phyloP scores from a whole-genome alignment of 1,140 invertebrate genomes.

The Trinorchestia longiramus region DNA sequence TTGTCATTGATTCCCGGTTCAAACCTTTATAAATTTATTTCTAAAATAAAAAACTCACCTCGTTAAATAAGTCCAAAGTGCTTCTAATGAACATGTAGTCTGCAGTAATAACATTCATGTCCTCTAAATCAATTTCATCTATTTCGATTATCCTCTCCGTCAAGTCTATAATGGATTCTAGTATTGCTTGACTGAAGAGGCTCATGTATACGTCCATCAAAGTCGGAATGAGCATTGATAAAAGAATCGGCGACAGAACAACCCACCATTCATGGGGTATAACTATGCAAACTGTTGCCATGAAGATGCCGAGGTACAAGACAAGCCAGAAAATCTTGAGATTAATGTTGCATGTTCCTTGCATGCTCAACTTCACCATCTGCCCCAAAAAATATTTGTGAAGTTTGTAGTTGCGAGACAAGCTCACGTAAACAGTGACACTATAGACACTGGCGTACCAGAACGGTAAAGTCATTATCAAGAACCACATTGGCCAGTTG shows the following conservation, averaged over 20 bases:
- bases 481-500: slow-evolving; percentile 21
- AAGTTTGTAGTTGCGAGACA: background rate
- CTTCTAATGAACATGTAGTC: slow-evolving; percentile 19
- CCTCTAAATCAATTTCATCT: background rate
- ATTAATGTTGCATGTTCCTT: background rate
- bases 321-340: slow-evolving; percentile 4
- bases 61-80: slow-evolving; percentile 27
- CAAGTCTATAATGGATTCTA: background rate
- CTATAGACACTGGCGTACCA: slow-evolving; percentile 18
- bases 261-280: background rate
- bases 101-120: slow-evolving; percentile 17
- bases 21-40: too few relatives aligned
- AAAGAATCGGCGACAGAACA: background rate
- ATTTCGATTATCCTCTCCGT: background rate
- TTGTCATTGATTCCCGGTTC: too few relatives aligned
- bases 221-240: slow-evolving; percentile 15
- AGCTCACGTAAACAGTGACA: background rate
- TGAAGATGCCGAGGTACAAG: background rate
- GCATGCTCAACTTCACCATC: background rate
- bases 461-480: slow-evolving; percentile 33
- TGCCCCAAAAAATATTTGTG: background rate
- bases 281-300: background rate
- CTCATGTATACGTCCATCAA: slow-evolving; percentile 31
- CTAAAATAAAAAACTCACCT: background rate
- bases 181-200: background rate